Evolutionary conservation across 2,888 invertebrate species (phyloP), one percentile per base, ranked within the genome.

Genomic region (Laspeyria flexula): DNA sequence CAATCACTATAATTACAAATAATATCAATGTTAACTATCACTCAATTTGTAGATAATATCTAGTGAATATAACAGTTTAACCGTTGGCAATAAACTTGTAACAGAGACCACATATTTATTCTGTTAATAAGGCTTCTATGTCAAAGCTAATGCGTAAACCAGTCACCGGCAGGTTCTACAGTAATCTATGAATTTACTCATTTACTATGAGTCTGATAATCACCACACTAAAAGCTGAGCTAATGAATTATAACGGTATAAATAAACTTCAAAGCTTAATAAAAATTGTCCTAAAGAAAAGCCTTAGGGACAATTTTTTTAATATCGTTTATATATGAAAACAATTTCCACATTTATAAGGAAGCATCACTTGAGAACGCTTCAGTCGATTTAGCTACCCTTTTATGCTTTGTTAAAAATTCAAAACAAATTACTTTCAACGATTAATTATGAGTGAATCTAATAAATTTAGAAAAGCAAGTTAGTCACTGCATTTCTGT

Each of bases 91-190:
- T 55, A 55, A 7, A 55, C 47, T 70, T 38, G 46, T 48, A 62
- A 70, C 53, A 59, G 43, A 50, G 48, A 39, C 51, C 29, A 40
- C 10, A 45, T 53, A 64, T 55, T 66, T 61, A 66, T 65, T 60
- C 25, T 47, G 46, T 63, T 69, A 65, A 68, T 63, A 71, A 67
- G 62, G 57, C 69, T 55, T 80, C 75, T 80, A 73, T 83, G 80
- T 80, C 81, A 78, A 65, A 77, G 73, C 74, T 75, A 75, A 79
- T 76, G 73, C 64, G 66, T 58, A 73, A 79, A 79, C 82, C 75
- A 71, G 82, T 83, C 68, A 55, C 43, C 33, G 65, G 67, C 75
- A 55, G 67, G 79, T 75, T 69, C 55, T 69, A 44, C 51, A 72
- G 71, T 68, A 73, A 75, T 67, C 73, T 71, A 71, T 70, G 69